Conservation (phyloP, 2,113 vertebrate species). For the Arenaria interpres region DNA sequence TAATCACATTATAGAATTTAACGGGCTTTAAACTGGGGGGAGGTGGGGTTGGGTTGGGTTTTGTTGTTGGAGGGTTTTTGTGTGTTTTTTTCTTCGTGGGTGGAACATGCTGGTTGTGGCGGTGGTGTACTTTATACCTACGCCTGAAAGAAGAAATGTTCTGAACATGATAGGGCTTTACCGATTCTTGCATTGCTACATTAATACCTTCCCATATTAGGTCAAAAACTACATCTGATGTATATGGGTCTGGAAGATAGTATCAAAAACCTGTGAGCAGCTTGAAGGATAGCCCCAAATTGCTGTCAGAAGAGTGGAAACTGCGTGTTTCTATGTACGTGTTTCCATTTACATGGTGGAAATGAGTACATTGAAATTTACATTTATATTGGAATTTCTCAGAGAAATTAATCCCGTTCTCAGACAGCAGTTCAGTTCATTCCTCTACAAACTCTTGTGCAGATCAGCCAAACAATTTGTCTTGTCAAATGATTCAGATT, state of each 20-base stretch:
- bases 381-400: constrained; percentile 37
- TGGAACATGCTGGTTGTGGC: neutral
- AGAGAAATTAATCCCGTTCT: neutral
- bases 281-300: neutral
- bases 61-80: neutral
- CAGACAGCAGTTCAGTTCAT: neutral
- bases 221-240: neutral
- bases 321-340: neutral
- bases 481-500: constrained; percentile 22
- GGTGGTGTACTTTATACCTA: neutral
- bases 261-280: neutral
- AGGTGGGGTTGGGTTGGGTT: neutral
- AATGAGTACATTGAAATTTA: neutral
- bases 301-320: neutral
- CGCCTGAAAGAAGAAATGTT: neutral
- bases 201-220: neutral
- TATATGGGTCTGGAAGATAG: neutral
- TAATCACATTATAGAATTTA: constrained; percentile 4
- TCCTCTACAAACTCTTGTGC: neutral
- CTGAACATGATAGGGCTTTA: neutral
- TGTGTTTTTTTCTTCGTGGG: neutral
- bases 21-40: neutral
- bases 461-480: constrained; percentile 25
- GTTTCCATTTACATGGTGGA: neutral
- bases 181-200: neutral